Conservation (phyloP, 2,113 vertebrate genomes). For the Ophiodon elongatus region DNA sequence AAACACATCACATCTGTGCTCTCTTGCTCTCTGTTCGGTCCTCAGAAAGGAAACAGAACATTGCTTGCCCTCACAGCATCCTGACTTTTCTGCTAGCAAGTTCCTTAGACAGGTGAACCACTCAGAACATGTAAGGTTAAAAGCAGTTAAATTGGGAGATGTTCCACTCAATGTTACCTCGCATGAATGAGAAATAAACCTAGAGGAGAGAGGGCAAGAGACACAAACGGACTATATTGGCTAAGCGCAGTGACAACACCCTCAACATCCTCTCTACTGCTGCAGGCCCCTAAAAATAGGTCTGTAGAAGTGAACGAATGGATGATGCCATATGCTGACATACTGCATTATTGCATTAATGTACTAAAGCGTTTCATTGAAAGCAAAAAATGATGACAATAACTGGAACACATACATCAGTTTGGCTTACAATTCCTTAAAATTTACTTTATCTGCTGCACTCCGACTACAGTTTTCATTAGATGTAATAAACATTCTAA, state of each 20-base stretch:
- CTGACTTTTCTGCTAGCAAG: slow-evolving; percentile 31
- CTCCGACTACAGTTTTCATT: neutral
- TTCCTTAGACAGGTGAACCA: slow-evolving; percentile 43
- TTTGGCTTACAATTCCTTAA: slow-evolving; percentile 1
- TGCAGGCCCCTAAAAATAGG: slow-evolving; percentile 51
- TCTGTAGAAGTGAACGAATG: slow-evolving; percentile 36
- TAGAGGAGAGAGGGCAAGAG: neutral
- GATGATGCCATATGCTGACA: slow-evolving; percentile 51
- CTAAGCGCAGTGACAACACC: slow-evolving; percentile 43
- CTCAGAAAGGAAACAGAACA: slow-evolving; percentile 32
- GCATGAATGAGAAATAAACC: slow-evolving; percentile 35
- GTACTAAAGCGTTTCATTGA: slow-evolving; percentile 26
- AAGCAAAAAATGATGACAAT: slow-evolving; percentile 10
- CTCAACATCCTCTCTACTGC: slow-evolving; percentile 24
- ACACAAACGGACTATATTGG: slow-evolving; percentile 21
- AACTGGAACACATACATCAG: neutral
- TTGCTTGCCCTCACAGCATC: neutral
- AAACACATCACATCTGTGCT: slow-evolving; percentile 37
- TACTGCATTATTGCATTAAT: slow-evolving; percentile 27
- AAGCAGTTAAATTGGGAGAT: slow-evolving; percentile 33
- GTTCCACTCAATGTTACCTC: slow-evolving; percentile 29
- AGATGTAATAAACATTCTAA: neutral
- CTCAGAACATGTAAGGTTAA: slow-evolving; percentile 46
- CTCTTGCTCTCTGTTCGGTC: slow-evolving; percentile 29
- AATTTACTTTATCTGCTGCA: neutral